These are phyloP conservation scores for Monoplex corrugatus DNA, from an alignment of 2,888 invertebrate genomes.

Conservation along the genomic window DNA sequence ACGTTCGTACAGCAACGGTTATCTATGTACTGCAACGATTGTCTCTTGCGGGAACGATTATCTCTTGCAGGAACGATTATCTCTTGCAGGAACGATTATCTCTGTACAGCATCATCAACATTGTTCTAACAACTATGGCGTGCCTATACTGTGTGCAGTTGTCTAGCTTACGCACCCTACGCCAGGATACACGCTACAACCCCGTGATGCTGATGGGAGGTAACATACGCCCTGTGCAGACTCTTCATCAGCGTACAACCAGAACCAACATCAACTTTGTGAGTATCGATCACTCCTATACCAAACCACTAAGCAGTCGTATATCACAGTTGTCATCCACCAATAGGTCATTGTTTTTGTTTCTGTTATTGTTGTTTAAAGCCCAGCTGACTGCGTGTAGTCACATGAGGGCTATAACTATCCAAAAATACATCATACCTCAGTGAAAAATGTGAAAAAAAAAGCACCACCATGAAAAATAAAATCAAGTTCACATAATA, in stretches of 20 bases:
- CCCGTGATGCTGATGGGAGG: conserved; percentile 87
- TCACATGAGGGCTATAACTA: neutral
- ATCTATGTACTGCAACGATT: too few relatives aligned
- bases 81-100: too few relatives aligned
- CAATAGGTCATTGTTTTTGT: neutral
- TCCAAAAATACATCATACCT: neutral
- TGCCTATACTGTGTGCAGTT: conserved; percentile 62
- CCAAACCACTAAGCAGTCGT: too few relatives aligned
- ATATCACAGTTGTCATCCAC: neutral
- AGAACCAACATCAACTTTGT: conserved; percentile 97
- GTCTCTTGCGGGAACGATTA: too few relatives aligned
- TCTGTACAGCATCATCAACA: too few relatives aligned
- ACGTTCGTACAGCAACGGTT: too few relatives aligned
- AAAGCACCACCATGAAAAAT: too few relatives aligned
- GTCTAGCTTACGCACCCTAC: conserved; percentile 65
- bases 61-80: too few relatives aligned
- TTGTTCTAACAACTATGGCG: too few relatives aligned
- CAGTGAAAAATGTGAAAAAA: neutral
- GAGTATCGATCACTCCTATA: conserved; percentile 54
- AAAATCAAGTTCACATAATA: too few relatives aligned
- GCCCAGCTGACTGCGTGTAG: neutral
- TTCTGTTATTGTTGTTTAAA: neutral
- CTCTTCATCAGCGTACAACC: conserved; percentile 95
- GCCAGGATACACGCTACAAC: conserved; percentile 68
- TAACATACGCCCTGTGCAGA: conserved; percentile 96